Conservation (phyloP, 2,888 invertebrate genomes). For the Geophilus truncorum region DNA sequence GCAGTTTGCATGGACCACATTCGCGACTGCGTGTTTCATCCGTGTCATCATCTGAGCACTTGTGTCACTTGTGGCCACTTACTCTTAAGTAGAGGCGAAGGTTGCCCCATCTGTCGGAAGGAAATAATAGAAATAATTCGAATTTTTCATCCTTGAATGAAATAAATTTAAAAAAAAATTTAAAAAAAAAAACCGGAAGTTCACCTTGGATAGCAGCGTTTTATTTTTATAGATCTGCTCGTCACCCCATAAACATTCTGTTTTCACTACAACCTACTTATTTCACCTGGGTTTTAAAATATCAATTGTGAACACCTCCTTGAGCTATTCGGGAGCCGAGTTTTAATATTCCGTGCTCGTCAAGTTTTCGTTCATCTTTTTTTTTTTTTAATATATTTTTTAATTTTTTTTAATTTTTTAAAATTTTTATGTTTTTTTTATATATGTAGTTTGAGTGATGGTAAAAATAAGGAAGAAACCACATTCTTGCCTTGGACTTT, state of each 20-base stretch:
- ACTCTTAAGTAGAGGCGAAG: slow-evolving; percentile 48
- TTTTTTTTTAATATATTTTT: background rate
- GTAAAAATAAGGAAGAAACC: background rate
- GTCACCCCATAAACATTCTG: background rate
- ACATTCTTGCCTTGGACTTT: background rate
- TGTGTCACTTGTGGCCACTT: slow-evolving; percentile 50
- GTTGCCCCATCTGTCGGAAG: slow-evolving; percentile 51
- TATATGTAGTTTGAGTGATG: too few species aligned
- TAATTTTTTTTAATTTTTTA: background rate
- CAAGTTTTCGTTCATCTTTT: background rate
- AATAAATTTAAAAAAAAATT: background rate
- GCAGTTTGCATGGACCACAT: slow-evolving; percentile 52
- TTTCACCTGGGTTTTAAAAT: background rate
- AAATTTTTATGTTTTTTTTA: too few species aligned
- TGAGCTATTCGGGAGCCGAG: background rate
- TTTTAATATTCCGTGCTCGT: background rate
- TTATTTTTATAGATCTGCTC: background rate
- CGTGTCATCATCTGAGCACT: slow-evolving; percentile 52
- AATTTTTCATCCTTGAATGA: slow-evolving; percentile 47
- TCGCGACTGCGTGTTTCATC: slow-evolving; percentile 50
- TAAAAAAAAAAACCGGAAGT: background rate
- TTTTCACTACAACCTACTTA: background rate
- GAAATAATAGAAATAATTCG: slow-evolving; percentile 49
- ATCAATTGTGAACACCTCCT: background rate
- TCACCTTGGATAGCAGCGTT: background rate